Percentiles rank a stretch among this genome's conserved stretches.
Conservation (phyloP, 2,888 invertebrate species). For the Linnaemya tessellans region DNA sequence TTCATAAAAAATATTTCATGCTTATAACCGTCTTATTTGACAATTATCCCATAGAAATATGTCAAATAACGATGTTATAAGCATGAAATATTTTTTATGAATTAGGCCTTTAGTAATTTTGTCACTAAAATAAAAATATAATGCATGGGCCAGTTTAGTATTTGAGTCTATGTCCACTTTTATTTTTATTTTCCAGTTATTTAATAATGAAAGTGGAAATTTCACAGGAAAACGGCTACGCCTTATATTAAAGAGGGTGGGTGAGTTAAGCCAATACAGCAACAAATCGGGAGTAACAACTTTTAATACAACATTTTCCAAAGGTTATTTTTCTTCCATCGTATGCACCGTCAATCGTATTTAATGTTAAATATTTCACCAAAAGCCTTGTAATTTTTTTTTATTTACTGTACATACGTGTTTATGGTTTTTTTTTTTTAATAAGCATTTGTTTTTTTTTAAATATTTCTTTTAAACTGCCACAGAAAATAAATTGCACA, state of each 20-base stretch:
- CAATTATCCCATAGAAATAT: too few relatives aligned
- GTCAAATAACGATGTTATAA: too few relatives aligned
- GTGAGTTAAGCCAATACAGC: not conserved
- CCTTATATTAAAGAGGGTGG: conserved; percentile 4
- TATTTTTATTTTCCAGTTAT: not conserved
- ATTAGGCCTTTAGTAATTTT: too few relatives aligned
- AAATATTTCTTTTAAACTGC: not conserved
- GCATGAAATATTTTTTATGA: too few relatives aligned
- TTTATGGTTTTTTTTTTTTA: conserved; percentile 4
- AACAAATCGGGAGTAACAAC: not conserved
- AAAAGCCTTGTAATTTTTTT: not conserved
- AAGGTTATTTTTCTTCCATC: conserved; percentile 10
- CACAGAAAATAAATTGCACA: not conserved
- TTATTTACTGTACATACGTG: not conserved
- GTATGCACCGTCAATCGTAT: not conserved
- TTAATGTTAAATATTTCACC: conserved; percentile 33
- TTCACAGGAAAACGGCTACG: conserved; percentile 19
- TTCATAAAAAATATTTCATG: too few relatives aligned
- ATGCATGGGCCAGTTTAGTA: too few relatives aligned
- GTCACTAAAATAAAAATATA: too few relatives aligned
- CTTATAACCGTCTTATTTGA: too few relatives aligned
- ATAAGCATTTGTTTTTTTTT: not conserved
- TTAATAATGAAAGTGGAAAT: not conserved
- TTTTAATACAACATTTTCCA: not conserved
- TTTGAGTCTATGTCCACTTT: too few relatives aligned